Percentiles rank a stretch among this genome's conserved stretches.
Evolutionary conservation across 2,888 invertebrate genomes (phyloP).

Genomic region (Rhingia campestris): DNA sequence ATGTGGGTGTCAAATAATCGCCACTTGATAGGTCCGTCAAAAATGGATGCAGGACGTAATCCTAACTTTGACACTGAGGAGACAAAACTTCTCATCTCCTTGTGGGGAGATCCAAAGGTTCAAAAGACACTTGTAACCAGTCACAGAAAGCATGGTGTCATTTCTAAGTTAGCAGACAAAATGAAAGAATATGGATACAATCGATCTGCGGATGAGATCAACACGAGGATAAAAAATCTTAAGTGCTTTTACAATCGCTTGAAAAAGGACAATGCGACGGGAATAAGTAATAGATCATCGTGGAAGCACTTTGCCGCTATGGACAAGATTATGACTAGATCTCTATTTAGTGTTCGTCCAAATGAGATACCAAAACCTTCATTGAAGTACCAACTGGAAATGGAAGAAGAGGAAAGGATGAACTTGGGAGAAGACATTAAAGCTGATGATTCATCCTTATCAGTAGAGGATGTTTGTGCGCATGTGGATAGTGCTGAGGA

Average conservation of each 20-base stretch:
- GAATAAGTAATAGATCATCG: conserved; percentile 81
- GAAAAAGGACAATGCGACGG: conserved; percentile 84
- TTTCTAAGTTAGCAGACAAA: conserved; percentile 84
- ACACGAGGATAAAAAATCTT: conserved; percentile 85
- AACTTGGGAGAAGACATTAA: not conserved
- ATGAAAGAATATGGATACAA: conserved; percentile 86
- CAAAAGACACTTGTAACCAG: conserved; percentile 85
- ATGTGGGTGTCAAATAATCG: conserved; percentile 60
- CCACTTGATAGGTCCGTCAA: conserved; percentile 21
- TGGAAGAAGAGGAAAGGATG: conserved; percentile 73
- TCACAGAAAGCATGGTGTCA: conserved; percentile 85
- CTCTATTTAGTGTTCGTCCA: conserved; percentile 82
- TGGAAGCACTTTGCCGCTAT: conserved; percentile 86
- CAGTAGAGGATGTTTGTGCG: conserved; percentile 30
- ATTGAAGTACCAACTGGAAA: conserved; percentile 80
- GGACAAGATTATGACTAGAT: conserved; percentile 84
- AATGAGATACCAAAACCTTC: conserved; percentile 82
- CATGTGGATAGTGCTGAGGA: conserved; percentile 47
- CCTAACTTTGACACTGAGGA: conserved; percentile 86
- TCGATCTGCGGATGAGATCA: conserved; percentile 85
- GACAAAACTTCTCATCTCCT: conserved; percentile 85
- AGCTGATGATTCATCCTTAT: not conserved
- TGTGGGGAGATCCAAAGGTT: conserved; percentile 85
- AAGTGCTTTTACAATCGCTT: conserved; percentile 86
- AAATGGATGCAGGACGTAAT: conserved; percentile 81